These are phyloP conservation scores for Rhinogobio ventralis DNA, from an alignment of 2,797 vertebrate species.

Conservation along the genomic window DNA sequence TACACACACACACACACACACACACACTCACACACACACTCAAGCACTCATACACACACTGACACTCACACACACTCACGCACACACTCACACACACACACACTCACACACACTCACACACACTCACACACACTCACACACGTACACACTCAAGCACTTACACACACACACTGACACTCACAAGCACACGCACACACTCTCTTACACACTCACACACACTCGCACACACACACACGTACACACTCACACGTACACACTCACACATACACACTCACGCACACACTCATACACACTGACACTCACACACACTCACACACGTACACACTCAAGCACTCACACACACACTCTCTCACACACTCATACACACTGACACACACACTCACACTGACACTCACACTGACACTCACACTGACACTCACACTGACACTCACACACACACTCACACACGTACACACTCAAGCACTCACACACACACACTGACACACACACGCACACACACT, in stretches of 20 bases:
- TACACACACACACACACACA: neutral
- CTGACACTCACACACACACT: no score
- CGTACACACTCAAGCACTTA: neutral
- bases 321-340: no score
- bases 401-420: no score
- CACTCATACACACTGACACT: neutral
- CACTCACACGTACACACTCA: fast-evolving
- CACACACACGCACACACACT: neutral
- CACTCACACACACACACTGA: fast-evolving
- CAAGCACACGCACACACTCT: neutral
- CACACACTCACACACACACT: no score
- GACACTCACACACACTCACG: neutral
- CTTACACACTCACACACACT: neutral
- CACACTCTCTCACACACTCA: neutral
- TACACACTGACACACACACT: neutral
- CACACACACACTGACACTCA: neutral
- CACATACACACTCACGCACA: no score
- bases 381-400: no score
- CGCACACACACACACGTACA: neutral
- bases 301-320: no score
- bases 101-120: neutral
- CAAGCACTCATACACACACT: neutral
- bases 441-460: no score
- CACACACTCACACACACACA: neutral
- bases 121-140: no score